Conservation (phyloP, 1,140 invertebrate species). For the Melanaphis sacchari region DNA sequence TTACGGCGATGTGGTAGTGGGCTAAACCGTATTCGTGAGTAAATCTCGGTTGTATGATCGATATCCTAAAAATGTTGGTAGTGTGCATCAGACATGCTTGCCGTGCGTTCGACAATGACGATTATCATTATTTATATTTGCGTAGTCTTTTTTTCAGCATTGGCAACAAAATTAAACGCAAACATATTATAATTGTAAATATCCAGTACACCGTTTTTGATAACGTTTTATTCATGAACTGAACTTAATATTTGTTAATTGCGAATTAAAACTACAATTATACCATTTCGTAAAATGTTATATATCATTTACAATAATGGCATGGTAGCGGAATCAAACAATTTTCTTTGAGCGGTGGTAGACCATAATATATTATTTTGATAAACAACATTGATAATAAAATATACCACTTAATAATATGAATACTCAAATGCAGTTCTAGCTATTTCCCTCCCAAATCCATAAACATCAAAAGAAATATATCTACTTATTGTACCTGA, state of each 20-base stretch:
- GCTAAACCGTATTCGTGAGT: not conserved
- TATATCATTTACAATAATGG: not conserved
- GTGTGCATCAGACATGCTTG: not conserved
- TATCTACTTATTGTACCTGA: not conserved
- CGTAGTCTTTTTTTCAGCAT: not conserved
- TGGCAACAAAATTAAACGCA: not conserved
- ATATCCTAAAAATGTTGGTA: not conserved
- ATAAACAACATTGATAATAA: not conserved
- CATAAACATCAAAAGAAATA: not conserved
- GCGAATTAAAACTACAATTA: not conserved
- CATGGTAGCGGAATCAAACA: not conserved
- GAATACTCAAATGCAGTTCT: not conserved
- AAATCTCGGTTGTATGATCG: not conserved
- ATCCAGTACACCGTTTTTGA: not conserved
- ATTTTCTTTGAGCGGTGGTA: not conserved
- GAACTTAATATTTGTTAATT: not conserved
- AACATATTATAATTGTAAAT: not conserved
- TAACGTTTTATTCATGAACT: not conserved
- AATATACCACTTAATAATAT: not conserved
- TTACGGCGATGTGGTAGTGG: not conserved
- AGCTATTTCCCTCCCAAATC: no score
- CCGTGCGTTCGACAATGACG: not conserved
- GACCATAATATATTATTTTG: not conserved
- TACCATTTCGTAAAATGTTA: no score
- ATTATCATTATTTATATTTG: slow-evolving; percentile 1